Percentiles rank a stretch among this genome's conserved stretches.
Evolutionary conservation across 2,797 vertebrate species (phyloP).

Genomic region (Lerista edwardsae): DNA sequence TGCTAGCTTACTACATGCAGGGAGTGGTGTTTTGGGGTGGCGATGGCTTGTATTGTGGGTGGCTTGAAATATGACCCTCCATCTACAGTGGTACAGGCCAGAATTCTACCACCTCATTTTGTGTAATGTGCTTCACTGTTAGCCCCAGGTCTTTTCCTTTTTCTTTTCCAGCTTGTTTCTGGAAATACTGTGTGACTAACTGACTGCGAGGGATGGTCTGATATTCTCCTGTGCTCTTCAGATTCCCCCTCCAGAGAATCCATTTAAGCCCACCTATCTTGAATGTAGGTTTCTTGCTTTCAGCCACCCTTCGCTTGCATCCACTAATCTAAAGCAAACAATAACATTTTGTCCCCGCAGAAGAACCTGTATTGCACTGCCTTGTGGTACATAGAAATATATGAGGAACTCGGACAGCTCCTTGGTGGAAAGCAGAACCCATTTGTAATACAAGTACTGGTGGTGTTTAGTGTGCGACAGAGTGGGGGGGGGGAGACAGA

Average conservation of each 20-base stretch:
- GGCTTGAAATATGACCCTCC: too few relatives aligned
- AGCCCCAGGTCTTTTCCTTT: too few relatives aligned
- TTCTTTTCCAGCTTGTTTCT: slow-evolving; percentile 50
- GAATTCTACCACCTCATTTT: too few relatives aligned
- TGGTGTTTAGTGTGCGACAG: neutral
- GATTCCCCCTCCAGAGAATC: neutral
- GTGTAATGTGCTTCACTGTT: too few relatives aligned
- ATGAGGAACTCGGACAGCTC: too few relatives aligned
- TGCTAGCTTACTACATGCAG: too few relatives aligned
- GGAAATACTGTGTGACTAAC: slow-evolving; percentile 57
- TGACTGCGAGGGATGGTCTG: slow-evolving; percentile 1
- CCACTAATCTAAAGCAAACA: neutral
- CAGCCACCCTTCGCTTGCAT: neutral
- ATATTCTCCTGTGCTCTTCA: fast-evolving
- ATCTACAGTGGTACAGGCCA: too few relatives aligned
- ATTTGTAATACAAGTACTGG: neutral
- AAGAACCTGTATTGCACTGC: neutral
- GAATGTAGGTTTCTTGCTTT: neutral
- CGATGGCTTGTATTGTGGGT: neutral
- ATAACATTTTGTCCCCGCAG: too few relatives aligned
- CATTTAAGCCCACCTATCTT: neutral
- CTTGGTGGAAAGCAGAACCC: neutral
- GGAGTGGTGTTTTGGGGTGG: too few relatives aligned
- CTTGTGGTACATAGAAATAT: neutral
- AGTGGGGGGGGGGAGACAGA: too few relatives aligned